phyloP scores from a whole-genome alignment of 2,888 invertebrate genomes.

The Heliconius cydno region DNA sequence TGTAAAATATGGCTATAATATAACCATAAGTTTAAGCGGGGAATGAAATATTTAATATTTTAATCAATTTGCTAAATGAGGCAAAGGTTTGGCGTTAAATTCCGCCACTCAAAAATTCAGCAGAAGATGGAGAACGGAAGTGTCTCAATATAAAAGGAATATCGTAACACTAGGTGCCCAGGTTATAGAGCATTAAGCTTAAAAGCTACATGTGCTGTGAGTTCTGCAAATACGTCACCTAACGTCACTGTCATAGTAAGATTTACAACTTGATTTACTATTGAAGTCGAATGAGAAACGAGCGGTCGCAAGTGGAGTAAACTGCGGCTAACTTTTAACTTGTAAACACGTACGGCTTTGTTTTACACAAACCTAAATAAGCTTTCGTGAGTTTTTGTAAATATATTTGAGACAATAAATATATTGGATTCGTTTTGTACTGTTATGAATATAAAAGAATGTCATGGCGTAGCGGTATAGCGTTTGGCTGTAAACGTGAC shows the following conservation, averaged over 20 bases:
- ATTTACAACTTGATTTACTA: slow-evolving; percentile 27
- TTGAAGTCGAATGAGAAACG: slow-evolving; percentile 24
- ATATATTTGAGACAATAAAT: slow-evolving; percentile 40
- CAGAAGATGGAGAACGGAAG: no score
- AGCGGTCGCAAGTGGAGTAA: slow-evolving; percentile 46
- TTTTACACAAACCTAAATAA: slow-evolving; percentile 36
- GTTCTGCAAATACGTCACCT: slow-evolving; percentile 6
- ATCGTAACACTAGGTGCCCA: no score
- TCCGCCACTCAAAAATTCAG: no score
- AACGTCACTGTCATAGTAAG: neutral
- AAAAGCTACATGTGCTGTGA: neutral
- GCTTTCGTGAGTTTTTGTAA: slow-evolving; percentile 48
- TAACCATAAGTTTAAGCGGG: no score
- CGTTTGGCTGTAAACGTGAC: no score
- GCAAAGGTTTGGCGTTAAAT: no score
- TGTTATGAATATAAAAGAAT: neutral
- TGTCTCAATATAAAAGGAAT: no score
- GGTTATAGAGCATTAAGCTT: neutral
- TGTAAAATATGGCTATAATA: no score
- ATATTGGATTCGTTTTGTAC: neutral
- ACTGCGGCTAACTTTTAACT: slow-evolving; percentile 50
- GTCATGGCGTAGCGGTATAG: no score
- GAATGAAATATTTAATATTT: no score
- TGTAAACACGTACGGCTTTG: slow-evolving; percentile 46
- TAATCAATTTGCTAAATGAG: no score